Conservation (phyloP, 1,140 invertebrate species). For the Ceratosolen solmsi region DNA sequence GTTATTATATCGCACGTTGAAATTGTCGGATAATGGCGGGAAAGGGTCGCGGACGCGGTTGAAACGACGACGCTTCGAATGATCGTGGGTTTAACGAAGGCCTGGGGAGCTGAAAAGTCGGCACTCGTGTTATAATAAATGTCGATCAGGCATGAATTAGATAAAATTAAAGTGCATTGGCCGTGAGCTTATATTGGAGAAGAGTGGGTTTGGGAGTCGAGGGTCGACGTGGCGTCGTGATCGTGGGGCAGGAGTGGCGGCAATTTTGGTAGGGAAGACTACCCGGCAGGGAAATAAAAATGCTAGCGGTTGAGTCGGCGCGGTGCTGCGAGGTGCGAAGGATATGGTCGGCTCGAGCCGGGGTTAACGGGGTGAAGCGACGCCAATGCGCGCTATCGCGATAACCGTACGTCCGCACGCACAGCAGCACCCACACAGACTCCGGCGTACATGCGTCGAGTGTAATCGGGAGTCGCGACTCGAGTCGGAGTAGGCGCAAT, state of each 20-base stretch:
- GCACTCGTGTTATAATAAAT: no score
- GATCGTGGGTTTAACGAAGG: no score
- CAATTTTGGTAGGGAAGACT: not conserved
- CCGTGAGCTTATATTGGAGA: not conserved
- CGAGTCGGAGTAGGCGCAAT: slow-evolving; percentile 9
- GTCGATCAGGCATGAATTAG: not conserved
- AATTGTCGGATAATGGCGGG: no score
- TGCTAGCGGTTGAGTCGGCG: not conserved
- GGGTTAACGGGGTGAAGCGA: slow-evolving; percentile 26
- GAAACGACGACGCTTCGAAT: not conserved
- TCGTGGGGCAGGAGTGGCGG: not conserved
- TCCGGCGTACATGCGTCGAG: not conserved
- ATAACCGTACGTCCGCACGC: not conserved
- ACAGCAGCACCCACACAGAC: not conserved
- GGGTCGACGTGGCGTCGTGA: not conserved
- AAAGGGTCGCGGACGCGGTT: no score
- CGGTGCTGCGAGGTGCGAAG: not conserved
- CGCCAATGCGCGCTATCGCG: slow-evolving; percentile 5
- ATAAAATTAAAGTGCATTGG: not conserved
- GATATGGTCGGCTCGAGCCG: not conserved
- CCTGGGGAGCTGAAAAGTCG: not conserved
- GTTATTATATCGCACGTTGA: no score
- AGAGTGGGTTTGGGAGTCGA: not conserved
- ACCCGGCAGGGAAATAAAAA: not conserved
- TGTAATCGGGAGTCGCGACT: slow-evolving; percentile 18